Percentiles rank a stretch among this genome's conserved stretches.
Conservation (phyloP, 2,113 vertebrate genomes). For the Chamaea fasciata region DNA sequence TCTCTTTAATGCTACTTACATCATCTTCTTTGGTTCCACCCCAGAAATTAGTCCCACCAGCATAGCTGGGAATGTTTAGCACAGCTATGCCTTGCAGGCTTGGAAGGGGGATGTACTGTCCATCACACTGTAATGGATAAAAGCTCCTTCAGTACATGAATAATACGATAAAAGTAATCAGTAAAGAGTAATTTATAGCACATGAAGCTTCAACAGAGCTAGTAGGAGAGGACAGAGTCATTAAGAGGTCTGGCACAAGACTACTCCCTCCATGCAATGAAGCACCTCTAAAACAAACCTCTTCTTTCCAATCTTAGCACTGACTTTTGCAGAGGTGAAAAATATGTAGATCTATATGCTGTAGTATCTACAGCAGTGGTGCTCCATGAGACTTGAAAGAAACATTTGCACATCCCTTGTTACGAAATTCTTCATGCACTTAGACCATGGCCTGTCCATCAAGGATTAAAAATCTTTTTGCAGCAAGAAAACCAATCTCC, state of each 20-base stretch:
- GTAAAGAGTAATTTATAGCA: not conserved
- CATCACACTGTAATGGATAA: constrained; percentile 86
- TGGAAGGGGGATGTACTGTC: constrained; percentile 96
- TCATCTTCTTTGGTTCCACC: constrained; percentile 98
- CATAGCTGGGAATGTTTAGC: constrained; percentile 96
- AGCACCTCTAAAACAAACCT: not conserved
- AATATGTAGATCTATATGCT: not conserved
- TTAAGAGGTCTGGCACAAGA: not conserved
- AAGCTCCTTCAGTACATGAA: constrained; percentile 11
- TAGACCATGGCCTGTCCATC: not conserved
- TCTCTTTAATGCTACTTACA: constrained; percentile 76
- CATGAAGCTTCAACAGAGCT: not conserved
- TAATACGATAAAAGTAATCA: not conserved
- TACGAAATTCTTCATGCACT: not conserved
- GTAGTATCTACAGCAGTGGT: not conserved
- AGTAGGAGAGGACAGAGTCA: not conserved
- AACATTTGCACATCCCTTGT: not conserved
- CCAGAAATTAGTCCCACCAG: constrained; percentile 98
- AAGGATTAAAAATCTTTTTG: not conserved
- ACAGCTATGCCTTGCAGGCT: constrained; percentile 98
- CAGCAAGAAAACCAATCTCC: not conserved
- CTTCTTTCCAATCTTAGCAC: not conserved
- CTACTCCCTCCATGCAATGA: not conserved
- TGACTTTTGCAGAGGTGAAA: not conserved
- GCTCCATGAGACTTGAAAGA: not conserved